Evolutionary conservation across 2,113 vertebrate genomes (phyloP), one percentile per base, ranked within the genome.

Genomic region (Puma concolor): DNA sequence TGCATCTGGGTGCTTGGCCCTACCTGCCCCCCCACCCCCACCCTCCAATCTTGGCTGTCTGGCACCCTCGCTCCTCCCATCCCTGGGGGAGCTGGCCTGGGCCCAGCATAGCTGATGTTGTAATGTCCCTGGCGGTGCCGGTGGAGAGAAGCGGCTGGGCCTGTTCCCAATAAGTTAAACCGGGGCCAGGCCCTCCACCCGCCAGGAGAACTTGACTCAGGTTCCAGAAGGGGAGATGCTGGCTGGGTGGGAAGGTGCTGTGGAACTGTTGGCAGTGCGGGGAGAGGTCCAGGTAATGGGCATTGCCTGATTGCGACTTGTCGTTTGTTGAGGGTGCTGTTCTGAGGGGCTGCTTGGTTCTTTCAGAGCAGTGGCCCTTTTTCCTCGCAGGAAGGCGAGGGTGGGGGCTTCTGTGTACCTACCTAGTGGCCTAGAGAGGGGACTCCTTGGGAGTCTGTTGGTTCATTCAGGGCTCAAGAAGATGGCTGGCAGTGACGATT

Each of bases 121-220:
- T 97, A 98, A 98, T 98, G 96, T 97, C 96, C 96, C 97, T 97
- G 97, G 97, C 97, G 96, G 87, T 90, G 95, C 93, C 93, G 79
- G 3, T 79, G 90, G 84, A 95, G 91, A 95, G 92, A 97, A 95
- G 94, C 38, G 7, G 95, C 94, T 91, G 80, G 72, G 87, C 91
- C 97, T 97, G 94, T 97, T 98, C 90, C 97, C 96, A 77, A 36
- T 96, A 95, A 94, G 94, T 97, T 96, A 86, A 86, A 76, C 95
- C 94, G 15, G 77, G 89, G 89, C 93, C 69, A 38, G 96, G 96
- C 82, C 79, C 92, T 92, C 67, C 31, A 2, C 86, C 81, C 29
- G 3, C 80, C 95, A 71, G 63, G 94, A 50, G 91, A 94, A 90
- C 74, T 93, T 96, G 94, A 94, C 93, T 97, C 79, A 31, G 64